phyloP scores from a whole-genome alignment of 2,113 vertebrate species.

The Hippoglossus stenolepis region DNA sequence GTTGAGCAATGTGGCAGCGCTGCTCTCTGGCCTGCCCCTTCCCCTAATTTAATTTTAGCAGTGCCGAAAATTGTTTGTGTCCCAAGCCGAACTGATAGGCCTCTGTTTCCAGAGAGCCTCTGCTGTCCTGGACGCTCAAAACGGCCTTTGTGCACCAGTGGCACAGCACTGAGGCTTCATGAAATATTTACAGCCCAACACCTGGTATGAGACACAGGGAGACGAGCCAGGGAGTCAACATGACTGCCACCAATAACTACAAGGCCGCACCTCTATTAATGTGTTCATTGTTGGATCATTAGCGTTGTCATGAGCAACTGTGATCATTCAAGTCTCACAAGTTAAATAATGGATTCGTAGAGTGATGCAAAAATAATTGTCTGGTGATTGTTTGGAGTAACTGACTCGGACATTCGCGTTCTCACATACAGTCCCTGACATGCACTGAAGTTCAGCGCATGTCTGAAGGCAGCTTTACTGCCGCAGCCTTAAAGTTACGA shows the following conservation, averaged over 20 bases:
- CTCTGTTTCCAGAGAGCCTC: constrained; percentile 71
- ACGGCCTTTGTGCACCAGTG: constrained; percentile 67
- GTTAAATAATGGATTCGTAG: too few relatives aligned
- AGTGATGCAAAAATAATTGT: too few relatives aligned
- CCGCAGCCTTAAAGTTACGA: too few relatives aligned
- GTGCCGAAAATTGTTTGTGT: constrained; percentile 69
- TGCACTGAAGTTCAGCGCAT: too few relatives aligned
- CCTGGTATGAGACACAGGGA: constrained; percentile 72
- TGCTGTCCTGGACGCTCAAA: constrained; percentile 63
- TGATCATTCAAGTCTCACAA: too few relatives aligned
- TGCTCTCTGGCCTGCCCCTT: constrained; percentile 59
- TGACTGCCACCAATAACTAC: constrained; percentile 31
- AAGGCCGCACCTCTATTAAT: background rate
- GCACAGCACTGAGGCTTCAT: constrained; percentile 69
- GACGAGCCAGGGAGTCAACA: constrained; percentile 49
- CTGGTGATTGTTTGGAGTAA: too few relatives aligned
- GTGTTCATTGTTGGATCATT: too few relatives aligned
- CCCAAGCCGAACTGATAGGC: constrained; percentile 70
- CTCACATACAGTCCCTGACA: too few relatives aligned
- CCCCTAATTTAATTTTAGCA: constrained; percentile 82
- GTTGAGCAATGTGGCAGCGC: constrained; percentile 55
- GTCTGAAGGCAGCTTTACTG: too few relatives aligned
- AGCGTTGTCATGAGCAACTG: too few relatives aligned
- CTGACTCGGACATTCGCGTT: too few relatives aligned
- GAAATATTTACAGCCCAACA: constrained; percentile 81